Percentiles rank a stretch among this genome's conserved stretches.
Evolutionary conservation across 2,888 invertebrate species (phyloP).

Genomic region (Platycheirus rosarum): DNA sequence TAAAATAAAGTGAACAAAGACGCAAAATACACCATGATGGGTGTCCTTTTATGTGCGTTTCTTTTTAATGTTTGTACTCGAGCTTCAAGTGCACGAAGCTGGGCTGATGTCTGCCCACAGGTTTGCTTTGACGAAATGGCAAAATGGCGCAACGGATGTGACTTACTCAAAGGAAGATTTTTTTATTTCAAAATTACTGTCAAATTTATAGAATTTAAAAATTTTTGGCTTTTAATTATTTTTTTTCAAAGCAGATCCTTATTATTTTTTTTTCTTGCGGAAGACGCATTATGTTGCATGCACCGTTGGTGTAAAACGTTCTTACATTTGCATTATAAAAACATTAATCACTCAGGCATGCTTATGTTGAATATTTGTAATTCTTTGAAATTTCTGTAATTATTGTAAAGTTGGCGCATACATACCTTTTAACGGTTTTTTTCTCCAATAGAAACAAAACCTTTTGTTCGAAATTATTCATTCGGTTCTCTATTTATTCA

Average conservation of each 20-base stretch:
- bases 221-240: constrained; percentile 36
- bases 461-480: constrained; percentile 61
- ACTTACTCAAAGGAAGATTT: not conserved
- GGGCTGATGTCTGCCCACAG: constrained; percentile 32
- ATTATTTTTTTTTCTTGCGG: not conserved
- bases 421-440: constrained; percentile 43
- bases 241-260: constrained; percentile 17
- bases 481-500: constrained; percentile 55
- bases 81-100: constrained; percentile 42
- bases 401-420: constrained; percentile 23
- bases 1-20: constrained; percentile 10
- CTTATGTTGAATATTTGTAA: constrained; percentile 12
- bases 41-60: constrained; percentile 41
- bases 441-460: constrained; percentile 25
- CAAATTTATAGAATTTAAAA: not conserved
- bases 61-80: constrained; percentile 25
- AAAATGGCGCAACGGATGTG: constrained; percentile 51
- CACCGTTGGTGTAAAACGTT: constrained; percentile 15
- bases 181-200: not conserved
- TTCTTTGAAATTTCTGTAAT: constrained; percentile 48
- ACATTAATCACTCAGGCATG: constrained; percentile 27
- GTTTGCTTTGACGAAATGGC: constrained; percentile 32
- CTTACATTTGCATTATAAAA: constrained; percentile 64
- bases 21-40: not conserved
- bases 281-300: not conserved